Evolutionary conservation across 1,140 invertebrate species (phyloP).

Genomic region (Proales similis): DNA sequence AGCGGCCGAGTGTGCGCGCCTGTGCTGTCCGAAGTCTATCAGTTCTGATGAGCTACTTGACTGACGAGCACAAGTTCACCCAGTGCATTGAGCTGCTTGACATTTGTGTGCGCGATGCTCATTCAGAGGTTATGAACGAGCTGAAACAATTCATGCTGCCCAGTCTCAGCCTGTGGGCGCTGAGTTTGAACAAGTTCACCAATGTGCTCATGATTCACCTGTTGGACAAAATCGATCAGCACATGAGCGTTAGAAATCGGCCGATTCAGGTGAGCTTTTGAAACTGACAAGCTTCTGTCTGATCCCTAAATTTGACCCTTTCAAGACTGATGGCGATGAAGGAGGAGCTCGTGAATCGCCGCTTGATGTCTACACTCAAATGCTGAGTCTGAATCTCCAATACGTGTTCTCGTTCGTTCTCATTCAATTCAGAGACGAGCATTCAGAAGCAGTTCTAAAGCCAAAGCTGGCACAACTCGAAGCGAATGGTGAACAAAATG

Average conservation of each 20-base stretch:
- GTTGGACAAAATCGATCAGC: constrained; percentile 3
- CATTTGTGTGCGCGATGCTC: constrained; percentile 15
- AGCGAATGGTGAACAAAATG: too few relatives aligned
- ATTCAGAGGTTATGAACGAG: constrained; percentile 1
- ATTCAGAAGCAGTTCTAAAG: not conserved
- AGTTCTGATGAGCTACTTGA: constrained; percentile 60
- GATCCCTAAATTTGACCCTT: not conserved
- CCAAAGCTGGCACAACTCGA: not conserved
- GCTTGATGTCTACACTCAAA: not conserved
- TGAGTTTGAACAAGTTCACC: constrained; percentile 23
- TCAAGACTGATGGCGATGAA: not conserved
- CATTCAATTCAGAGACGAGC: constrained; percentile 27
- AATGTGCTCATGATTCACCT: constrained; percentile 21
- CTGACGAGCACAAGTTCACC: constrained; percentile 64
- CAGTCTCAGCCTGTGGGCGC: constrained; percentile 10
- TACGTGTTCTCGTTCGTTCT: constrained; percentile 22
- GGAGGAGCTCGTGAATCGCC: not conserved
- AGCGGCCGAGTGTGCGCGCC: constrained; percentile 61
- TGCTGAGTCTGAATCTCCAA: constrained; percentile 27
- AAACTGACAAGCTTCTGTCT: not conserved
- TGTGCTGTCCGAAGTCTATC: constrained; percentile 62
- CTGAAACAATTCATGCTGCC: constrained; percentile 16
- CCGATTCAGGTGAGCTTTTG: not conserved
- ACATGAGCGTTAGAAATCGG: not conserved
- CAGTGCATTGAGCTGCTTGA: constrained; percentile 41